Evolutionary conservation across 1,140 invertebrate species (phyloP), one percentile per base, ranked within the genome.

Genomic region (Bombus cullumanus): DNA sequence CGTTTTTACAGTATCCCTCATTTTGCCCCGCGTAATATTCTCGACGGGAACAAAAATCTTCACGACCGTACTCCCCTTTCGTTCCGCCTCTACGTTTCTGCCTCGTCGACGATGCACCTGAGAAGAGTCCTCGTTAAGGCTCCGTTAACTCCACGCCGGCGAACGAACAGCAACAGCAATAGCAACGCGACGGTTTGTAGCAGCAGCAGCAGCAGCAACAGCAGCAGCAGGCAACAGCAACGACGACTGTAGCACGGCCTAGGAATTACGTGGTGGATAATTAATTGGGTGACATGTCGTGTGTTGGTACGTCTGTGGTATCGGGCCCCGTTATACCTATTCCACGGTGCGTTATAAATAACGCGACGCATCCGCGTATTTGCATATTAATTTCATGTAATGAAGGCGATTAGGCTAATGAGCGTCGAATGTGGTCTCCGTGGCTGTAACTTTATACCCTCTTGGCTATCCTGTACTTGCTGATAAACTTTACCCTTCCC

Each of bases 321-420:
- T 84, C 82, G 68, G 73, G 31, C n/a, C 12, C 87, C 89, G 87
- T 91, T 92, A 90, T 92, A 88, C 83, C 86, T 88, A 91, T 88
- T 90, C 76, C 73, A 81, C 73, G 73, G 71, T 73, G 81, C 85
- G 78, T 91, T 92, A 92, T 93, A 93, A 92, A 93, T 92, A 94
- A 94, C 90, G 86, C 78, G 85, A 78, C 74, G 89, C 88, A 92
- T 89, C 88, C 85, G 80, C 85, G 86, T 92, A 93, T 93, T 93
- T 93, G 92, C 93, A 93, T 94, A 94, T 94, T 94, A 94, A 94
- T 94, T 94, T 91, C 81, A 77, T 91, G 90, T 93, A 92, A 94
- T 93, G 92, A 92, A 92, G 91, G 86, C 90, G 92, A 94, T 94
- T 93, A 93, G 88, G 87, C 87, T 93, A 92, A 93, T 93, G 91